Percentiles rank a stretch among this genome's conserved stretches.
Evolutionary conservation across 2,113 vertebrate species (phyloP).

Genomic region (human): DNA sequence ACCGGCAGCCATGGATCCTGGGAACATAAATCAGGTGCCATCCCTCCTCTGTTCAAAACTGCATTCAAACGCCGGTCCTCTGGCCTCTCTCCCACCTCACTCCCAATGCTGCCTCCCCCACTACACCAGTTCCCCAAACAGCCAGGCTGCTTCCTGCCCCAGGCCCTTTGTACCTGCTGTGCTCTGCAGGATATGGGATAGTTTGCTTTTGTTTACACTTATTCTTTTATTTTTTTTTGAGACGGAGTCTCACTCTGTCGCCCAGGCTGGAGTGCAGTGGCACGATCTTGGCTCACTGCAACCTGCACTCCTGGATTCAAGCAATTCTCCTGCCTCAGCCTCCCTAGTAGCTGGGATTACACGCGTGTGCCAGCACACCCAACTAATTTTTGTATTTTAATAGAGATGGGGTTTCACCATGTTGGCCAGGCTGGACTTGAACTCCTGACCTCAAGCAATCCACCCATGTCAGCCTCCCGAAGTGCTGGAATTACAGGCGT

Average conservation of each 20-base stretch:
- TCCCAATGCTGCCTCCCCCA: background rate
- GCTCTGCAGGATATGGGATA: background rate
- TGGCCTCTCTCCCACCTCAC: background rate
- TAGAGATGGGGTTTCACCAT: too few relatives aligned
- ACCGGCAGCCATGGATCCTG: background rate
- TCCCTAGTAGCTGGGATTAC: too few relatives aligned
- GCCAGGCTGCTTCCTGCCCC: background rate
- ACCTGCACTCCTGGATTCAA: too few relatives aligned
- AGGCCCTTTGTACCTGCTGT: background rate
- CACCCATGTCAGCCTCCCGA: too few relatives aligned
- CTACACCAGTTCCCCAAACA: background rate
- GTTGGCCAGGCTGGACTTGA: too few relatives aligned
- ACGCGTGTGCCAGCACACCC: rapidly evolving
- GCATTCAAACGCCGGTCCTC: background rate
- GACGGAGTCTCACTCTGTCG: too few relatives aligned
- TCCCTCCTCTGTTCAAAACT: background rate
- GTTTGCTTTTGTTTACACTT: background rate
- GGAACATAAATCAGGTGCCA: background rate
- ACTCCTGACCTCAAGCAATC: too few relatives aligned
- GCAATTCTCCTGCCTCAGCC: too few relatives aligned
- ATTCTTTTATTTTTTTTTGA: background rate
- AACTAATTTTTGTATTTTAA: too few relatives aligned
- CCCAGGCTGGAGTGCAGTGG: too few relatives aligned
- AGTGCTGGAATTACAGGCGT: too few relatives aligned
- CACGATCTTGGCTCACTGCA: too few relatives aligned